phyloP scores from a whole-genome alignment of 2,113 vertebrate genomes.

The Prunella himalayana region DNA sequence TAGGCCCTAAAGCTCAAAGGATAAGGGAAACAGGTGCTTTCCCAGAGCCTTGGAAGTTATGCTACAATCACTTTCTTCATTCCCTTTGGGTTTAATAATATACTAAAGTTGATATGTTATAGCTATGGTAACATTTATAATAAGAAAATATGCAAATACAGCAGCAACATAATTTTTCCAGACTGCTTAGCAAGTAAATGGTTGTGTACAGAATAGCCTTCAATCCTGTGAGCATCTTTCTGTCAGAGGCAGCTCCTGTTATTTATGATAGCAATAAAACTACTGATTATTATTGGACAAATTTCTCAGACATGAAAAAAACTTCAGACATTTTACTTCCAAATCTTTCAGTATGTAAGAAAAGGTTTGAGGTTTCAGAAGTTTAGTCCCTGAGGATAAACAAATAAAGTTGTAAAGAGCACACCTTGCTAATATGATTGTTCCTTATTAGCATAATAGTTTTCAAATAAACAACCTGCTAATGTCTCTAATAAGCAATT shows the following conservation, averaged over 20 bases:
- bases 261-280: slow-evolving; percentile 3
- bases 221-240: neutral
- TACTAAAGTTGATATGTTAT: neutral
- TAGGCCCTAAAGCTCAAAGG: neutral
- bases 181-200: slow-evolving; percentile 18
- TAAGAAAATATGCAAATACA: slow-evolving; percentile 14
- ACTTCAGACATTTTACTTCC: neutral
- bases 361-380: neutral
- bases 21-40: slow-evolving; percentile 45
- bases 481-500: slow-evolving; percentile 65
- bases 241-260: slow-evolving; percentile 2
- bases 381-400: slow-evolving; percentile 20
- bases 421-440: slow-evolving; percentile 42
- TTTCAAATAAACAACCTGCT: slow-evolving; percentile 61
- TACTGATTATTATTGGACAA: slow-evolving; percentile 17
- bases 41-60: neutral
- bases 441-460: slow-evolving; percentile 64
- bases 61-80: slow-evolving; percentile 40
- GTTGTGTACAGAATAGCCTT: neutral
- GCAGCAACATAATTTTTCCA: slow-evolving; percentile 10
- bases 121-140: slow-evolving; percentile 6
- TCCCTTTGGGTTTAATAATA: slow-evolving; percentile 16
- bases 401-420: slow-evolving; percentile 45
- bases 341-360: neutral
- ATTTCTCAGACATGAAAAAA: neutral